Percentiles rank a stretch among this genome's conserved stretches.
phyloP scores from a whole-genome alignment of 2,888 invertebrate genomes.

The Prenolepis imparis region DNA sequence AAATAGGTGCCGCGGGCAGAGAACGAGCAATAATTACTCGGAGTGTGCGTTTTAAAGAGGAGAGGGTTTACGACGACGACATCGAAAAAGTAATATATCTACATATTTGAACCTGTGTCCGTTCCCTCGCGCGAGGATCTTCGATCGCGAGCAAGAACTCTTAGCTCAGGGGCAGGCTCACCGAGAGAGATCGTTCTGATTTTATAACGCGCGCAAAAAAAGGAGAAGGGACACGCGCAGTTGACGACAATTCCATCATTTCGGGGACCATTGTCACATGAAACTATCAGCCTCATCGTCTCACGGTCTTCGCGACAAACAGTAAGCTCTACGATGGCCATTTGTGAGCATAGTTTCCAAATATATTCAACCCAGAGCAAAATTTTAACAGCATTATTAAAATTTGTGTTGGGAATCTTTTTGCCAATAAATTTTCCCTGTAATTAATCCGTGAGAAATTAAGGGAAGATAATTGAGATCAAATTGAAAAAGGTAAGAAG shows the following conservation, averaged over 20 bases:
- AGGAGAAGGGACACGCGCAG: neutral
- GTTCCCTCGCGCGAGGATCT: slow-evolving; percentile 82
- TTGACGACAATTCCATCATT: slow-evolving; percentile 63
- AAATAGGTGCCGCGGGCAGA: slow-evolving; percentile 30
- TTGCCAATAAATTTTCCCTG: neutral
- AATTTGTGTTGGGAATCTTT: neutral
- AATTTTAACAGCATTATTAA: neutral
- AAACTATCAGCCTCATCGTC: slow-evolving; percentile 46
- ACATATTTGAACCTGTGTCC: slow-evolving; percentile 76
- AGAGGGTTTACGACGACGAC: slow-evolving; percentile 67
- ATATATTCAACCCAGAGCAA: slow-evolving; percentile 1
- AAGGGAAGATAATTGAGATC: neutral
- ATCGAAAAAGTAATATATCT: slow-evolving; percentile 64
- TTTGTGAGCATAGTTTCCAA: slow-evolving; percentile 4
- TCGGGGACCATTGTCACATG: slow-evolving; percentile 39
- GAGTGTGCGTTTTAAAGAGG: slow-evolving; percentile 55
- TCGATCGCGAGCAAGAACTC: slow-evolving; percentile 47
- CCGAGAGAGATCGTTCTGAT: slow-evolving; percentile 33
- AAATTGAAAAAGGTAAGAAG: neutral
- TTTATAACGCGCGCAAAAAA: neutral
- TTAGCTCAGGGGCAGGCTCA: slow-evolving; percentile 40
- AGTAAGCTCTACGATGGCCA: neutral
- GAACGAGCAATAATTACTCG: slow-evolving; percentile 41
- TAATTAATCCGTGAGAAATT: neutral
- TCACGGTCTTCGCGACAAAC: slow-evolving; percentile 11